Percentiles rank a stretch among this genome's conserved stretches.
Conservation (phyloP, 2,888 invertebrate species). For the Leucania comma region DNA sequence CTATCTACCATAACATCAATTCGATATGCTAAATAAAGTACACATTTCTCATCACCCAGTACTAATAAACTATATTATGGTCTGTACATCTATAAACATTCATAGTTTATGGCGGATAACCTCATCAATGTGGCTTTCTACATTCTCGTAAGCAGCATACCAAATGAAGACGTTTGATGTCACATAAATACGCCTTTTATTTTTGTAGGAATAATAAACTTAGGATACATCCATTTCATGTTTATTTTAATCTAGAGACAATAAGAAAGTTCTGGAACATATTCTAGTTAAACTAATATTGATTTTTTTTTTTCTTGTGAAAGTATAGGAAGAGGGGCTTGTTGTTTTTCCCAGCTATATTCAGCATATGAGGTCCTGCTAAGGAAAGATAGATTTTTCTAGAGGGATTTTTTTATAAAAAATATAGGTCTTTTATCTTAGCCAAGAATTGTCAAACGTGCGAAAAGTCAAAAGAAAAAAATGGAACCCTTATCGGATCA, state of each 20-base stretch:
- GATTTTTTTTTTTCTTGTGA: neutral
- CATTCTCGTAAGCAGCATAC: slow-evolving; percentile 50
- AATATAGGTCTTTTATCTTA: too few relatives aligned
- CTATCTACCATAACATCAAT: neutral
- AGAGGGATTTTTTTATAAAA: too few relatives aligned
- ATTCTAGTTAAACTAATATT: neutral
- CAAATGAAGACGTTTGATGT: slow-evolving; percentile 47
- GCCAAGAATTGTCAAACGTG: too few relatives aligned
- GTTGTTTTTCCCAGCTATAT: neutral
- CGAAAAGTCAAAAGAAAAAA: too few relatives aligned
- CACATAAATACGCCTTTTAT: slow-evolving; percentile 56
- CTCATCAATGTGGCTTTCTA: slow-evolving; percentile 53
- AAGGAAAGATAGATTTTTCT: neutral
- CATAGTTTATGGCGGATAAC: slow-evolving; percentile 52
- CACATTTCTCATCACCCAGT: slow-evolving; percentile 35
- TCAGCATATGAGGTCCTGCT: neutral
- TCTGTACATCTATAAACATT: slow-evolving; percentile 54
- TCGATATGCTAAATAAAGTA: slow-evolving; percentile 23
- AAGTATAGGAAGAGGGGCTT: too few relatives aligned
- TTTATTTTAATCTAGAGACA: slow-evolving; percentile 27
- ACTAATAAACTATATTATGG: slow-evolving; percentile 54
- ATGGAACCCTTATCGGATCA: too few relatives aligned
- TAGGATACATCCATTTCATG: slow-evolving; percentile 23
- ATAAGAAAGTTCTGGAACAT: slow-evolving; percentile 6
- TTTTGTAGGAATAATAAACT: slow-evolving; percentile 49